phyloP scores from a whole-genome alignment of 2,113 vertebrate species.

The Vidua chalybeata region DNA sequence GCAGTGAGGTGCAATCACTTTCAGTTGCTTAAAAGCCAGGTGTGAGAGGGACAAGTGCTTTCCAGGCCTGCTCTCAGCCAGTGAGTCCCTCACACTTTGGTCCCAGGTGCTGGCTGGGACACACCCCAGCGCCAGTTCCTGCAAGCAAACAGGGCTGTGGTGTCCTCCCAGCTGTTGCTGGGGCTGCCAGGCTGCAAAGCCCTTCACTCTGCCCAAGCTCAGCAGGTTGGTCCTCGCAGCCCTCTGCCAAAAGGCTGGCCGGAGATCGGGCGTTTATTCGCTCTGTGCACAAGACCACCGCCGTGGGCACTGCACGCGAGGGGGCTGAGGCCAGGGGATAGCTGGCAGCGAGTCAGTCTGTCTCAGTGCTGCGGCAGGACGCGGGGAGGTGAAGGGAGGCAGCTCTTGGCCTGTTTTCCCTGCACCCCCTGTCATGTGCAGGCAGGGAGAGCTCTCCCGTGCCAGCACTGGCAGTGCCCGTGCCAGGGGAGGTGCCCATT shows the following conservation, averaged over 20 bases:
- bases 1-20: background rate
- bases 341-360: background rate
- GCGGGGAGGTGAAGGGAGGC: accelerated
- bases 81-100: background rate
- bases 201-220: background rate
- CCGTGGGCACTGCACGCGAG: accelerated
- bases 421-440: background rate
- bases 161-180: background rate
- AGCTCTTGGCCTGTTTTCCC: background rate
- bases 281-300: background rate
- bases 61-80: background rate
- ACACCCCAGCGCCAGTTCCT: background rate
- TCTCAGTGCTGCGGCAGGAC: background rate
- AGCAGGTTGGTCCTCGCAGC: background rate
- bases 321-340: background rate
- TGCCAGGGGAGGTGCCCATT: background rate
- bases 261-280: background rate
- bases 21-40: background rate
- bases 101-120: background rate
- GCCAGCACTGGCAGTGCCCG: accelerated
- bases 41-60: background rate
- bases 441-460: background rate
- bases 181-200: background rate
- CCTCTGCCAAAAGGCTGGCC: background rate
- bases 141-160: background rate